Conservation (phyloP, 2,888 invertebrate genomes). For the Pseudococcus longispinus region DNA sequence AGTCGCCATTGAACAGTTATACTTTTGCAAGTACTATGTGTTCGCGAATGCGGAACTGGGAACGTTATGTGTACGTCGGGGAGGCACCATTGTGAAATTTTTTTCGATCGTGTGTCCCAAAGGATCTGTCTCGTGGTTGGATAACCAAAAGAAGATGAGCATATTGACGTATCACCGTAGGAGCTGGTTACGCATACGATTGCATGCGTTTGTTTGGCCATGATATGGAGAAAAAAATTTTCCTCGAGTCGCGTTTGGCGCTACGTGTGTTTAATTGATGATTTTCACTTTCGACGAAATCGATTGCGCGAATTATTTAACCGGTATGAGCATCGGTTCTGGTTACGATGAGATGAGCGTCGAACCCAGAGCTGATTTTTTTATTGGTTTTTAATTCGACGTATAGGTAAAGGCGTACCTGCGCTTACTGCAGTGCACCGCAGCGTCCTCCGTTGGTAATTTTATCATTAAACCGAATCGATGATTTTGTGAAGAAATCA, state of each 20-base stretch:
- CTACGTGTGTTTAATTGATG: constrained; percentile 19
- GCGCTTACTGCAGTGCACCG: no score
- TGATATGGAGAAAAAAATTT: not conserved
- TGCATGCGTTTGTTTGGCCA: not conserved
- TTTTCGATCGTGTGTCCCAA: not conserved
- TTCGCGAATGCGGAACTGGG: constrained; percentile 21
- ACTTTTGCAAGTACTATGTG: not conserved
- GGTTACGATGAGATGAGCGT: not conserved
- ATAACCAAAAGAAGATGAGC: not conserved
- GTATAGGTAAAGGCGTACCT: not conserved
- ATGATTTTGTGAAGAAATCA: constrained; percentile 25
- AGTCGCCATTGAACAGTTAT: not conserved
- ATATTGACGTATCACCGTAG: not conserved
- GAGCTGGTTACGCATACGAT: not conserved
- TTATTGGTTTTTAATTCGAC: constrained; percentile 29
- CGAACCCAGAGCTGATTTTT: not conserved
- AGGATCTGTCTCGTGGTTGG: not conserved
- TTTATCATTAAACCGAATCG: constrained; percentile 8
- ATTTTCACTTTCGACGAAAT: constrained; percentile 22
- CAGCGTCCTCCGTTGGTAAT: not conserved
- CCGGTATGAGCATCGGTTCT: not conserved
- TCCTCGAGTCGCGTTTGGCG: not conserved
- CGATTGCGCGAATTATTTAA: not conserved
- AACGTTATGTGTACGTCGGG: not conserved
- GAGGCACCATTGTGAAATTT: not conserved